These are phyloP conservation scores for Cheiracanthium punctorium DNA, from an alignment of 2,888 invertebrate genomes.

Conservation along the genomic window DNA sequence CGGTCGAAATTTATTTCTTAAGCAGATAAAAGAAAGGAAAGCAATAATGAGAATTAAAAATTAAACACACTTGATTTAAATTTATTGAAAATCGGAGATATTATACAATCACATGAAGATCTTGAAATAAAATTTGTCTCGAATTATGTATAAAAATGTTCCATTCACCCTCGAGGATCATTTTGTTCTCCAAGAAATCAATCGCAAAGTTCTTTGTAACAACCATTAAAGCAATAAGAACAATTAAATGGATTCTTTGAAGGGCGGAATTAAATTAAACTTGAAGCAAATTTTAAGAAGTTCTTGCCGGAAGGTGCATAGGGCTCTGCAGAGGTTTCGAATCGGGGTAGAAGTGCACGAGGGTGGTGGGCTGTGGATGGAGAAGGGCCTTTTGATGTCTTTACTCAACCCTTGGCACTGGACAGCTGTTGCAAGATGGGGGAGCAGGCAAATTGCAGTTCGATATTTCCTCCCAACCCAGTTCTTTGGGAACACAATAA, in stretches of 20 bases:
- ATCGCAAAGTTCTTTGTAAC: background rate
- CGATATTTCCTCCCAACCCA: constrained; percentile 31
- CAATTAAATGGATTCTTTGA: background rate
- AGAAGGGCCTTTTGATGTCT: constrained; percentile 38
- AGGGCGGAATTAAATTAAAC: background rate
- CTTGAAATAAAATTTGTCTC: too few species aligned
- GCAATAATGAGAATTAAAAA: too few species aligned
- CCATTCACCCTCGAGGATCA: too few species aligned
- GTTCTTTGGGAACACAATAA: background rate
- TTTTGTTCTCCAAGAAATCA: too few species aligned
- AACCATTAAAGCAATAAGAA: background rate
- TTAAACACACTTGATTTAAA: too few species aligned
- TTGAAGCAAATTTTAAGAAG: background rate
- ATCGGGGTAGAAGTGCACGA: background rate
- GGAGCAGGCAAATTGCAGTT: constrained; percentile 46
- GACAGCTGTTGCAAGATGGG: constrained; percentile 47
- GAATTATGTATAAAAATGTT: too few species aligned
- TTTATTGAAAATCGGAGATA: too few species aligned
- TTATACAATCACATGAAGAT: too few species aligned
- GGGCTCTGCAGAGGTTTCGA: constrained; percentile 20
- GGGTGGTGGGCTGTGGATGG: background rate
- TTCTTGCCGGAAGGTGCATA: background rate
- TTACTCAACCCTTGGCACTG: constrained; percentile 25
- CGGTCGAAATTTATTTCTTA: too few species aligned
- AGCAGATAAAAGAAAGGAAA: too few species aligned